Evolutionary conservation across 2,113 vertebrate genomes (phyloP), one percentile per base, ranked within the genome.

Genomic region (Esox niger): DNA sequence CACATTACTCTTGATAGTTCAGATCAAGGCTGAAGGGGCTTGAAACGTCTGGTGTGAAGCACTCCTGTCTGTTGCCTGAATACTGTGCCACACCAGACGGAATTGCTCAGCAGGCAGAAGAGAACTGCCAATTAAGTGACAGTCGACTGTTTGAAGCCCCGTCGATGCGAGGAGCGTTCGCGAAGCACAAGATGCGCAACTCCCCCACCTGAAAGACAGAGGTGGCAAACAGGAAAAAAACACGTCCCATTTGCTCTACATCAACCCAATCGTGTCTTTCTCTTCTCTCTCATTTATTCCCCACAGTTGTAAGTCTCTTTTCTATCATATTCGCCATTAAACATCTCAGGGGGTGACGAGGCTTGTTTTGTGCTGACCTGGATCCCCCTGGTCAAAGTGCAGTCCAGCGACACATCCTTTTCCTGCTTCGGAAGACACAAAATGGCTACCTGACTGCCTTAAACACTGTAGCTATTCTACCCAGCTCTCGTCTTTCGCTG

Each of bases 151-250:
- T n/a, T n/a, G n/a, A n/a, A n/a, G n/a, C n/a, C n/a, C 74, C 71
- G 86, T 85, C 59, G 67, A 73, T 81, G 71, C 72, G 72, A 68
- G 64, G n/a, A 74, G 38, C 76, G 75, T 74, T 70, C 49, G 71
- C 35, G 62, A 75, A 60, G 73, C 63, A 61, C n/a, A n/a, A n/a
- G n/a, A n/a, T n/a, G n/a, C n/a, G n/a, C n/a, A n/a, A n/a, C n/a
- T n/a, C n/a, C n/a, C n/a, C n/a, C n/a, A n/a, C n/a, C n/a, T n/a
- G n/a, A 67, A 79, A 75, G 70, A 82, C 69, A 66, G 66, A 67
- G 38, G 73, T 66, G 79, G 78, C 79, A 68, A 7, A 65, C 46
- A 21, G 66, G 52, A 62, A 32, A 66, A 71, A 9, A 55, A 59
- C 38, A 79, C 71, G 70, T 32, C 58, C 69, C 70, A n/a, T n/a